Conservation (phyloP, 2,797 vertebrate species). For the Halcyon badia region DNA sequence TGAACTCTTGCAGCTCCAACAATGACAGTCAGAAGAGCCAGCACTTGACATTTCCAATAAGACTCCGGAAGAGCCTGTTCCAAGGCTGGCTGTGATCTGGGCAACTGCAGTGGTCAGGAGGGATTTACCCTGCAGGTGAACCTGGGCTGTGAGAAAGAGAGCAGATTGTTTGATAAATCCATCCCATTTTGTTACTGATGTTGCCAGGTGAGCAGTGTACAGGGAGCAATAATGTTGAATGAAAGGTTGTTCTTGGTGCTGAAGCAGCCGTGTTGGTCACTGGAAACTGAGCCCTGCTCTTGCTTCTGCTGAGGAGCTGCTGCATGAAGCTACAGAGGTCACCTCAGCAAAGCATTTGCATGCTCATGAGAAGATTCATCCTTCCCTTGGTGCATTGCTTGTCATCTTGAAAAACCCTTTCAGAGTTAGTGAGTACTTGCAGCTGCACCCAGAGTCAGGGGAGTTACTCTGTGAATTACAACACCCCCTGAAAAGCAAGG, state of each 20-base stretch:
- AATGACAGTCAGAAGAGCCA: accelerated
- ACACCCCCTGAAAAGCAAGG: accelerated
- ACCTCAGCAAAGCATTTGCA: not conserved
- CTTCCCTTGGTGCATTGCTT: not conserved
- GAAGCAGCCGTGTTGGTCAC: accelerated
- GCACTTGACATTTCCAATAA: accelerated
- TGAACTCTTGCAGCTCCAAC: not conserved
- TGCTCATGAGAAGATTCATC: not conserved
- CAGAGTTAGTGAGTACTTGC: not conserved
- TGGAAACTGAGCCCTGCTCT: accelerated
- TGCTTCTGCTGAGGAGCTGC: not conserved
- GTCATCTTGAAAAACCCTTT: not conserved
- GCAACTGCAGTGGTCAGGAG: not conserved
- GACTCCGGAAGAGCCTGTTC: not conserved
- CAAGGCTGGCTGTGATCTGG: not conserved
- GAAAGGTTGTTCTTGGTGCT: not conserved
- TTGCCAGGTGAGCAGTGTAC: not conserved
- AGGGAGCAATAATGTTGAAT: accelerated
- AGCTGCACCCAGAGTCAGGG: not conserved
- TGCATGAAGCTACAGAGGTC: not conserved
- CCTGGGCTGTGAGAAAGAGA: not conserved
- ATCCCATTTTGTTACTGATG: accelerated
- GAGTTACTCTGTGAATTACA: not conserved
- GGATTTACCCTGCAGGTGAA: not conserved
- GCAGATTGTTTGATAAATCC: not conserved